These are phyloP conservation scores for Lycopodina hypogea DNA, from an alignment of 37 sponge, comb jelly and placozoan genomes.

Conservation along the genomic window DNA sequence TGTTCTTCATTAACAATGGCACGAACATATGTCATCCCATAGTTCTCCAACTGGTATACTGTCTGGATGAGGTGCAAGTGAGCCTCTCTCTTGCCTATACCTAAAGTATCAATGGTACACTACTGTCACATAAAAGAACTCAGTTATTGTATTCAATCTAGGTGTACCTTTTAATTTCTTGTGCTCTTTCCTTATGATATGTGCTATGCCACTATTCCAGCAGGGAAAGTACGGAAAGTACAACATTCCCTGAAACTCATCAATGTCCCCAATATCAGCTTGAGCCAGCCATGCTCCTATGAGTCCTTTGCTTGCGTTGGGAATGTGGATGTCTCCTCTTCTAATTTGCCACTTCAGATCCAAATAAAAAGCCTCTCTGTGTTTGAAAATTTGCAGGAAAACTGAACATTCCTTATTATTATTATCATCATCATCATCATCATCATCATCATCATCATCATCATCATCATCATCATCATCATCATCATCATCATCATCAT, in stretches of 20 bases:
- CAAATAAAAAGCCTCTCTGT: slow-evolving; percentile 61
- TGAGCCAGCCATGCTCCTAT: slow-evolving; percentile 70
- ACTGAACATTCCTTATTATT: not conserved
- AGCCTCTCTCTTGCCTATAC: slow-evolving; percentile 7
- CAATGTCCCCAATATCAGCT: slow-evolving; percentile 52
- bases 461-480: too few relatives aligned
- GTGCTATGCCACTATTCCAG: slow-evolving; percentile 57
- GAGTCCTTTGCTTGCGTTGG: slow-evolving; percentile 10
- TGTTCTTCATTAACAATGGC: slow-evolving; percentile 2
- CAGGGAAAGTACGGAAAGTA: slow-evolving; percentile 69
- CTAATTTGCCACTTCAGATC: slow-evolving; percentile 51
- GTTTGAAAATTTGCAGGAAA: not conserved
- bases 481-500: too few relatives aligned
- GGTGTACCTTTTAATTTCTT: slow-evolving; percentile 52
- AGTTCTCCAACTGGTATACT: slow-evolving; percentile 28
- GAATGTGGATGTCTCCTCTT: slow-evolving; percentile 46
- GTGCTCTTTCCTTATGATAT: slow-evolving; percentile 65
- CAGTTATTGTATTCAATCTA: not conserved
- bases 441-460: not conserved
- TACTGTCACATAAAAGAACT: not conserved
- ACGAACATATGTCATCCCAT: slow-evolving; percentile 27
- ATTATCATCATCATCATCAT: not conserved
- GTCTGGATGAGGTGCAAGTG: slow-evolving; percentile 9
- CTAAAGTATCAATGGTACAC: not conserved
- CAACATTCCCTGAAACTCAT: slow-evolving; percentile 5